These are phyloP conservation scores for Drosophila algonquin DNA, from an alignment of 2,888 invertebrate genomes.

Conservation along the genomic window DNA sequence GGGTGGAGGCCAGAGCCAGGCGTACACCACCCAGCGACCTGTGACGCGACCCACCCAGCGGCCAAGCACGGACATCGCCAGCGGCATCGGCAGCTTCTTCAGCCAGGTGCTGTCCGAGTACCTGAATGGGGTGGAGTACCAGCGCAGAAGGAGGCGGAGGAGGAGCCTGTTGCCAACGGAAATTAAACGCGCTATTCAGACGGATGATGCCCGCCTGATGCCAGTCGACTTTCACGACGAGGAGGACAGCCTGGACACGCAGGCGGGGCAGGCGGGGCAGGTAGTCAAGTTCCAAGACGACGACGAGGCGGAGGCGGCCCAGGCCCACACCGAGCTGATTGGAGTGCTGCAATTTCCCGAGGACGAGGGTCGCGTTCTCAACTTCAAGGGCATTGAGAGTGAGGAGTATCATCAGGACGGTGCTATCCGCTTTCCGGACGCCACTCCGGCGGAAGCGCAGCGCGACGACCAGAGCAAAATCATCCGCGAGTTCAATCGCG, in stretches of 20 bases:
- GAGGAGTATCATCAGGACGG: slow-evolving; percentile 52
- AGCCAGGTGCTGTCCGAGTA: slow-evolving; percentile 81
- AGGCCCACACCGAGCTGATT: slow-evolving; percentile 69
- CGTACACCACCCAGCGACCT: slow-evolving; percentile 64
- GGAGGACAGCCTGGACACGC: slow-evolving; percentile 71
- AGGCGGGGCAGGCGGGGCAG: slow-evolving; percentile 38
- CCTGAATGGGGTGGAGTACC: slow-evolving; percentile 76
- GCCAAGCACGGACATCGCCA: slow-evolving; percentile 73
- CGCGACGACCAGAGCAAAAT: slow-evolving; percentile 31
- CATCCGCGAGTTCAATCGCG: slow-evolving; percentile 72
- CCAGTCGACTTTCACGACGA: slow-evolving; percentile 72
- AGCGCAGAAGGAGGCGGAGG: slow-evolving; percentile 63
- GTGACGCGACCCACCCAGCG: slow-evolving; percentile 57
- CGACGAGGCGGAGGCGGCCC: slow-evolving; percentile 61
- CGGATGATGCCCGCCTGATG: slow-evolving; percentile 61
- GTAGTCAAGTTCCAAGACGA: slow-evolving; percentile 70
- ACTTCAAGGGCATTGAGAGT: slow-evolving; percentile 60
- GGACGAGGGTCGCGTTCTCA: slow-evolving; percentile 60
- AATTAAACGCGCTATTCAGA: slow-evolving; percentile 66
- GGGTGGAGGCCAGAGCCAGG: slow-evolving; percentile 23
- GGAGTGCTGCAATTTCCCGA: slow-evolving; percentile 69
- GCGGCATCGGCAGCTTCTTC: slow-evolving; percentile 82
- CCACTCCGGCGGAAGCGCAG: slow-evolving; percentile 53
- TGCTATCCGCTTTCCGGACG: slow-evolving; percentile 59
- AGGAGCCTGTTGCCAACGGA: slow-evolving; percentile 57